Percentiles rank a stretch among this genome's conserved stretches.
Conservation (phyloP, 2,797 vertebrate species). For the Trichosurus vulpecula region DNA sequence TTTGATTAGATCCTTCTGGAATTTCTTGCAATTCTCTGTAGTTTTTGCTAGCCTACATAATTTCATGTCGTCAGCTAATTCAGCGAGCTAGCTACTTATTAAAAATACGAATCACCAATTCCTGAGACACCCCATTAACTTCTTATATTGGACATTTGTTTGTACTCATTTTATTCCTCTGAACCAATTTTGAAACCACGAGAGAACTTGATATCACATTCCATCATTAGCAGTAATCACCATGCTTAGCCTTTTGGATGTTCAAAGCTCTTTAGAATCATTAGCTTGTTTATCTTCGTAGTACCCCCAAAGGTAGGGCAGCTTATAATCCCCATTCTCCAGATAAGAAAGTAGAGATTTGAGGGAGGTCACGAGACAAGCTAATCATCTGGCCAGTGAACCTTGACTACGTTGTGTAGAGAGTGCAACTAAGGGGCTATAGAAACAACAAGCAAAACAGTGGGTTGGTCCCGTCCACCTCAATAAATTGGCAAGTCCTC, state of each 20-base stretch:
- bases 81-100: conserved; percentile 54
- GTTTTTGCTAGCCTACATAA: conserved; percentile 78
- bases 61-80: conserved; percentile 79
- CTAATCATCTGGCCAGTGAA: conserved; percentile 19
- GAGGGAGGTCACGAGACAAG: background rate
- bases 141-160: conserved; percentile 58
- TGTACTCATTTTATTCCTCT: conserved; percentile 57
- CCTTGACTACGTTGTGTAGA: background rate
- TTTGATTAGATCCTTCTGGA: conserved; percentile 85
- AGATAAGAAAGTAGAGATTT: conserved; percentile 36
- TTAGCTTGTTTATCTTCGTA: conserved; percentile 54
- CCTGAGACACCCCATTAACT: conserved; percentile 68
- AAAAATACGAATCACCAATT: conserved; percentile 63
- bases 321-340: conserved; percentile 14
- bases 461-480: background rate
- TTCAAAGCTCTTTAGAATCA: conserved; percentile 50
- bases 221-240: conserved; percentile 62
- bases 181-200: conserved; percentile 69
- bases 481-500: background rate
- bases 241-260: conserved; percentile 25
- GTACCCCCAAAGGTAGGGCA: conserved; percentile 16
- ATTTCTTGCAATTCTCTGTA: conserved; percentile 75
- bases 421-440: background rate
- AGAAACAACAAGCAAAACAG: background rate
- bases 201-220: conserved; percentile 47